phyloP scores from a whole-genome alignment of 1,140 invertebrate genomes.

The Monomorium pharaonis region DNA sequence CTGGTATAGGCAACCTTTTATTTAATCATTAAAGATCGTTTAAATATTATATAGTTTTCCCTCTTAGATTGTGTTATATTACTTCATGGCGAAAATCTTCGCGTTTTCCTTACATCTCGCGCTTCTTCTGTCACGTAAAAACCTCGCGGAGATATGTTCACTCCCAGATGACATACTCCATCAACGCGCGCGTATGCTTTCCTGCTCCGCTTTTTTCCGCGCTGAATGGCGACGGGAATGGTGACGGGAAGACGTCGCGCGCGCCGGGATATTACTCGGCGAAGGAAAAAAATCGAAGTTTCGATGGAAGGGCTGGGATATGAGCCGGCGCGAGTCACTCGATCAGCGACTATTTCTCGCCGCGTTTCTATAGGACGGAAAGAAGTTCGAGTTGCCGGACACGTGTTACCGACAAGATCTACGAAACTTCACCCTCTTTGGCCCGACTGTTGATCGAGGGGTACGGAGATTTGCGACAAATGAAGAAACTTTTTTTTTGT shows the following conservation, averaged over 20 bases:
- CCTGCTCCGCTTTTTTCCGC: constrained; percentile 37
- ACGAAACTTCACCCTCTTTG: constrained; percentile 44
- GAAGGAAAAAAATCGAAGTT: constrained; percentile 50
- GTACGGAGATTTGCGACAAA: constrained; percentile 48
- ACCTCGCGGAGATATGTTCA: constrained; percentile 1
- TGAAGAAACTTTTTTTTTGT: constrained; percentile 72
- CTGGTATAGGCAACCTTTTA: too few relatives aligned
- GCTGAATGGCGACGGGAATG: constrained; percentile 50
- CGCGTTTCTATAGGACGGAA: constrained; percentile 30
- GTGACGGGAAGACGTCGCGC: constrained; percentile 32
- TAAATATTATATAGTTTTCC: neutral
- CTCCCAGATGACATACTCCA: constrained; percentile 47
- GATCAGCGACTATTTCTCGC: constrained; percentile 50
- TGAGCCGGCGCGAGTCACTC: neutral
- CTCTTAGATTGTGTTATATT: neutral
- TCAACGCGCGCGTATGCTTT: constrained; percentile 46
- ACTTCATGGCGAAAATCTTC: neutral
- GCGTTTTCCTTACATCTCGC: neutral
- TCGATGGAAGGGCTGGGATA: constrained; percentile 30
- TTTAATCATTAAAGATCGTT: neutral
- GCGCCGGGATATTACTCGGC: constrained; percentile 11
- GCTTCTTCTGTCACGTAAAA: constrained; percentile 20
- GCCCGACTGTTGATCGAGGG: neutral
- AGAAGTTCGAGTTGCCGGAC: constrained; percentile 50
- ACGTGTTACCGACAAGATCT: constrained; percentile 54